These are phyloP conservation scores for Tigriopus japonicus DNA, from an alignment of 1,140 invertebrate genomes.

Conservation along the genomic window DNA sequence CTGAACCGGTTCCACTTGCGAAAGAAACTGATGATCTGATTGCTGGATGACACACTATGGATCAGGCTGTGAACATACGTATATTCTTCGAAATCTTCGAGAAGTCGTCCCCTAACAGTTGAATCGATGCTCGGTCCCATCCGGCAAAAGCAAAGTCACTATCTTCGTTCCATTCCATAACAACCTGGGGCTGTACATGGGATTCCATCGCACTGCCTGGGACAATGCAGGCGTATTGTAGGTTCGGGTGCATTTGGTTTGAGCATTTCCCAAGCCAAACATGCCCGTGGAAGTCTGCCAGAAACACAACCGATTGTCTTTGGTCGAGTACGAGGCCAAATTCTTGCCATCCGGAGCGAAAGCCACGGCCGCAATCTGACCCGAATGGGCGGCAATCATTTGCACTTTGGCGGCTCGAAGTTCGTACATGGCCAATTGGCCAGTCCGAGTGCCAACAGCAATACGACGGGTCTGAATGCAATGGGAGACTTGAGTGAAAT, in stretches of 20 bases:
- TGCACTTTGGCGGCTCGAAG: constrained; percentile 79
- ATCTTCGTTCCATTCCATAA: constrained; percentile 80
- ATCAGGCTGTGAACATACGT: no score
- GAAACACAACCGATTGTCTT: constrained; percentile 89
- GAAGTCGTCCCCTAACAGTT: constrained; percentile 42
- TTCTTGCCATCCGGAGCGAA: constrained; percentile 96
- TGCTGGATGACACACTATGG: no score
- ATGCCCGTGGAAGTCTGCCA: constrained; percentile 86
- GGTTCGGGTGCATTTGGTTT: constrained; percentile 77
- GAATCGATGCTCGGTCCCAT: constrained; percentile 73
- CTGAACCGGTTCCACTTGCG: no score
- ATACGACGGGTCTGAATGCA: constrained; percentile 79
- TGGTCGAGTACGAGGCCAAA: constrained; percentile 80
- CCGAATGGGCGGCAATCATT: constrained; percentile 23
- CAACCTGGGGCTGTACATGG: constrained; percentile 61
- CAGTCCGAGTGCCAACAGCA: constrained; percentile 81
- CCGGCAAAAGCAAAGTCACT: constrained; percentile 76
- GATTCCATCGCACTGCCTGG: constrained; percentile 62
- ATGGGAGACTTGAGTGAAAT: constrained; percentile 67
- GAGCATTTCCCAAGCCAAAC: constrained; percentile 75
- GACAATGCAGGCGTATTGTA: constrained; percentile 78
- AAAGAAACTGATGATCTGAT: no score
- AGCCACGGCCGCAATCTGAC: constrained; percentile 64
- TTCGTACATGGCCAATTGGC: constrained; percentile 84
- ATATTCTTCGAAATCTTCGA: no score